phyloP scores from a whole-genome alignment of 2,888 invertebrate genomes.

The Ormyrus labotus region DNA sequence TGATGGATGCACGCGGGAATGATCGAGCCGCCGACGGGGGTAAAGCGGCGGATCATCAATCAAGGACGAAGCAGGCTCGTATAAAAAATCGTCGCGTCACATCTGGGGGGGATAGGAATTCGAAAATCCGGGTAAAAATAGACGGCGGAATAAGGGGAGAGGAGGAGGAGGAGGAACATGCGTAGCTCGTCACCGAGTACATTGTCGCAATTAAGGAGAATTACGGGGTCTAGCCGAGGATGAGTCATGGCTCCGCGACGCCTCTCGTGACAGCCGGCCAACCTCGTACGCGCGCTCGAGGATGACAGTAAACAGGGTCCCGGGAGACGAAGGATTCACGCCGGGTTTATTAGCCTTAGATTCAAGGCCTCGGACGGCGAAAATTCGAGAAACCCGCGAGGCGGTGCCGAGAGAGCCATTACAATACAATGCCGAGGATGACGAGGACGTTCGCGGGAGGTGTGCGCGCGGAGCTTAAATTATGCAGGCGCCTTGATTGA shows the following conservation, averaged over 20 bases:
- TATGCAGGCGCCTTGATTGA: too few species aligned
- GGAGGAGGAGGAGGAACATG: conserved; percentile 13
- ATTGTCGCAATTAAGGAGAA: conserved; percentile 67
- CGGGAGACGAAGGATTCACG: conserved; percentile 7
- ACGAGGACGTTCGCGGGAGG: not conserved
- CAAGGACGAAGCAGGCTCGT: too few species aligned
- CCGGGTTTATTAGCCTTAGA: conserved; percentile 30
- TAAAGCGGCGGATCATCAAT: not conserved
- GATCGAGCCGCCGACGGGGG: too few species aligned
- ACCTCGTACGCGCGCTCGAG: conserved; percentile 2
- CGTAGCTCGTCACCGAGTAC: conserved; percentile 24
- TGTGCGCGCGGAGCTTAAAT: not conserved
- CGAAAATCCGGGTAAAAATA: too few species aligned
- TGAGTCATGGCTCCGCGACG: conserved; percentile 44
- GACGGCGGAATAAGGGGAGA: not conserved
- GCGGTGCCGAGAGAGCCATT: too few species aligned
- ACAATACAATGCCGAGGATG: too few species aligned
- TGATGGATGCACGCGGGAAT: too few species aligned
- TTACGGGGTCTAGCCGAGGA: conserved; percentile 58
- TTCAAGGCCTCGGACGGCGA: not conserved
- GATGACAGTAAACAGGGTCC: conserved; percentile 39
- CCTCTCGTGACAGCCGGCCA: conserved; percentile 23
- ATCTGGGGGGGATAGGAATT: too few species aligned
- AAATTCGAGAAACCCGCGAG: too few species aligned
- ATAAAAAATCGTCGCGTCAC: too few species aligned